Base-by-base conservation (phyloP, 2,797 vertebrate genomes). In the Malurus splendens region DNA sequence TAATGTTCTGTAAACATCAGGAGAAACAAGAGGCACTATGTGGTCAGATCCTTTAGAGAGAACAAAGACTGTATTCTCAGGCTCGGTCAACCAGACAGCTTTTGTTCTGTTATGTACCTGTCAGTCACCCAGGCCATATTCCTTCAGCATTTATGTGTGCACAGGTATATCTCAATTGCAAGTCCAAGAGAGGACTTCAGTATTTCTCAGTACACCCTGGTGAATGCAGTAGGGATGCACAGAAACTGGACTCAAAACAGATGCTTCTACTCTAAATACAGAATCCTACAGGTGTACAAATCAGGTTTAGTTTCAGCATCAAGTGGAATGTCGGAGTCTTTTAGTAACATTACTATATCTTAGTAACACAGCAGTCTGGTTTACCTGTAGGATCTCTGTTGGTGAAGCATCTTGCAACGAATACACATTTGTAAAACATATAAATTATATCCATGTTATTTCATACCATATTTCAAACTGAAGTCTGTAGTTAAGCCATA, bases 41-140 rank as follows among this genome's bases (percentile, higher is more conserved):
- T 36, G 36, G 6, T 30, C 57, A 57, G 36, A 42, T 9, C 4
- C 33, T 38, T n/a, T 33, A 27, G 18, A 45, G 52, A 75, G 38
- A 73, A 65, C 32, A 88, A 65, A 52, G 27, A 6, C 42, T 38
- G 2, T 4, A 4, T 5, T 64, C 5, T 41, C 56, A 82, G 52
- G 42, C 47, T 70, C 14, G 2, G 19, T 55, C 17, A 32, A 42
- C 9, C 30, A 32, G 27, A 32, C 50, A 33, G 20, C 48, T 36
- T 25, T 50, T 36, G 4, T 36, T 36, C 36, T 73, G 18, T 41
- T n/a, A 39, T 0, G 0, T 22, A 55, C 11, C 33, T 30, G 6
- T 55, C 65, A 70, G 36, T 51, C 56, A 61, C 17, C 11, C 18
- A 28, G 60, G 36, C 8, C 51, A 23, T 42, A 65, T 51, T 70